phyloP scores from a whole-genome alignment of 35 echinoderm and acorn worm species.

The Lytechinus variegatus region DNA sequence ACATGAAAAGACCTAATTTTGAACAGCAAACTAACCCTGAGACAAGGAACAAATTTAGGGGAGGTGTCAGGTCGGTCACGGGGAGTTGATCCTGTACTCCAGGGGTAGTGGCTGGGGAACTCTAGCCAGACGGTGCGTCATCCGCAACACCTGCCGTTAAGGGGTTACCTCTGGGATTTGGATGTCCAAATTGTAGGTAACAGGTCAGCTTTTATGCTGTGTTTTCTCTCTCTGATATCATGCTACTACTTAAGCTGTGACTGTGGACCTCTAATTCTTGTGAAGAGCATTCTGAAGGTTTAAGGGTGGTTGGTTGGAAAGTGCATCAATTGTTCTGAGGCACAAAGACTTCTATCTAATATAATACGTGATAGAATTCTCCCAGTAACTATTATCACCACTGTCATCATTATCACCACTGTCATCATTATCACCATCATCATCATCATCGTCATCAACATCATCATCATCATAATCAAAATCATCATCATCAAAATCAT shows the following conservation, averaged over 20 bases:
- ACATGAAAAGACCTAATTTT: background rate
- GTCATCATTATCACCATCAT: no score
- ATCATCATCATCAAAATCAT: no score
- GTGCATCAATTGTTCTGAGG: no score
- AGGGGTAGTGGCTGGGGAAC: background rate
- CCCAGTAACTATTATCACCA: no score
- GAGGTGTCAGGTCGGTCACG: background rate
- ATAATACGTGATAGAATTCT: no score
- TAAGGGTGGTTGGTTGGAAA: no score
- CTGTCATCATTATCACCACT: no score
- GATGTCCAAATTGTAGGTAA: background rate
- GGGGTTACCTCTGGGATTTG: background rate
- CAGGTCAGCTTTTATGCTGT: background rate
- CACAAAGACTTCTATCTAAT: no score
- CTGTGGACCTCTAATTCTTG: background rate
- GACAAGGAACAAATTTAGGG: conserved; percentile 1
- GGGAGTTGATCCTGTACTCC: background rate
- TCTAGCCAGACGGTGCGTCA: background rate
- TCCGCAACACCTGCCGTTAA: background rate
- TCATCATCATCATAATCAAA: no score
- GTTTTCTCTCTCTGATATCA: background rate
- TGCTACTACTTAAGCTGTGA: background rate
- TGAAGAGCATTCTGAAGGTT: no score
- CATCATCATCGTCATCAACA: no score
- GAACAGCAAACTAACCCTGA: background rate